phyloP scores from a whole-genome alignment of 2,797 vertebrate species.

The Catharus ustulatus region DNA sequence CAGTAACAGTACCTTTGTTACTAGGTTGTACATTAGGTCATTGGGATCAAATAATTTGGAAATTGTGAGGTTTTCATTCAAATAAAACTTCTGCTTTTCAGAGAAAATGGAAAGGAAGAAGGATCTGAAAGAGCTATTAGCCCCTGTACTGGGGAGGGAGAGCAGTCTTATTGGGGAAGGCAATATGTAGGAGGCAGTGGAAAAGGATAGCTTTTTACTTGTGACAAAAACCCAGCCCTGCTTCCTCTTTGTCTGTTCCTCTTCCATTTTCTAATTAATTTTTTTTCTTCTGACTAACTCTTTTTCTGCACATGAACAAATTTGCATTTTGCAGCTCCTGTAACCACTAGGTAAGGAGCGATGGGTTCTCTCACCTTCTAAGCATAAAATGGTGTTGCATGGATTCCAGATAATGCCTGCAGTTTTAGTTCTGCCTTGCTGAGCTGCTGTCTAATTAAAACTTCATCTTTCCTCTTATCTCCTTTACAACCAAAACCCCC shows the following conservation, averaged over 20 bases:
- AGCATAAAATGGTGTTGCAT: background rate
- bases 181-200: background rate
- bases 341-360: background rate
- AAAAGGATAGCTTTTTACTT: background rate
- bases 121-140: background rate
- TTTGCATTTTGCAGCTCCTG: background rate
- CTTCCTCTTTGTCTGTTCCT: slow-evolving; percentile 29
- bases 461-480: background rate
- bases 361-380: background rate
- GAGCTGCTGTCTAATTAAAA: background rate
- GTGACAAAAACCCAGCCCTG: background rate
- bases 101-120: background rate
- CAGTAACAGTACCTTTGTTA: background rate
- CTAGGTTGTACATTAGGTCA: background rate
- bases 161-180: background rate
- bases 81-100: background rate
- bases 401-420: background rate
- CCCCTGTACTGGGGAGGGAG: background rate
- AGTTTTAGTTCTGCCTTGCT: background rate
- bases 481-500: background rate
- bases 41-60: background rate
- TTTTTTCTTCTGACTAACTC: background rate
- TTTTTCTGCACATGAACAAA: background rate
- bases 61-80: background rate
- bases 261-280: slow-evolving; percentile 7